Evolutionary conservation across 53 echinoderm and acorn worm genomes (phyloP), one percentile per base, ranked within the genome.

Genomic region (Paracentrotus lividus): DNA sequence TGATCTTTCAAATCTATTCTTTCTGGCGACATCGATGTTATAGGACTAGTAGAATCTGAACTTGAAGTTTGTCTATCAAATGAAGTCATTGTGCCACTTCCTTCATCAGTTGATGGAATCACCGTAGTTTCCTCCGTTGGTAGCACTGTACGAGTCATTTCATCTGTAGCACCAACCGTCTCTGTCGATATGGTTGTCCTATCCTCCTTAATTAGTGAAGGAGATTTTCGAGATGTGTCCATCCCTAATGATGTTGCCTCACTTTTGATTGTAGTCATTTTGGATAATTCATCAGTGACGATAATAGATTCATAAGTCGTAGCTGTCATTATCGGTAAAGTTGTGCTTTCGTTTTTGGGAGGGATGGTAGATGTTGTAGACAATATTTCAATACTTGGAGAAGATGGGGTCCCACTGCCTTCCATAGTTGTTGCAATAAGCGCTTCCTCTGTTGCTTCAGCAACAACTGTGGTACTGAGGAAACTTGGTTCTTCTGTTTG

Each of bases 401-500:
- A 36, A 72, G 72, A 72, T 36, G 72, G 38, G 4, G 38, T 21
- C 2, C 72, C 72, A 20, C 72, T 72, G 0, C 72, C 72, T 5
- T 72, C 72, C 72, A 15, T 3, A 34, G 72, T 72, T 5, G 72
- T 72, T 72, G 34, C 72, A 40, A 36, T 12, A 8, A 34, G 15
- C 14, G 15, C 4, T 72, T 33, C 2, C 3, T 72, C 72, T 34
- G 69, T 38, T 13, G 36, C 36, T 69, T 69, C 38, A 34, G 69
- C 12, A 5, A 1, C 36, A 0, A 12, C 1, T 10, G 33, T 69
- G 13, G 38, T 32, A 69, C 2, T 34, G 1, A n/a, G 33, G 33
- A 69, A 69, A 32, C 69, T 69, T 2, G 69, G 69, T 69, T 69
- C 69, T 69, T 69, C 69, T 3, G 69, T 69, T 69, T 27, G 2